A percentile compares a stretch with the other conserved stretches of the same genome.
Evolutionary conservation across 2,113 vertebrate species (phyloP).

Genomic region (Osmerus mordax): DNA sequence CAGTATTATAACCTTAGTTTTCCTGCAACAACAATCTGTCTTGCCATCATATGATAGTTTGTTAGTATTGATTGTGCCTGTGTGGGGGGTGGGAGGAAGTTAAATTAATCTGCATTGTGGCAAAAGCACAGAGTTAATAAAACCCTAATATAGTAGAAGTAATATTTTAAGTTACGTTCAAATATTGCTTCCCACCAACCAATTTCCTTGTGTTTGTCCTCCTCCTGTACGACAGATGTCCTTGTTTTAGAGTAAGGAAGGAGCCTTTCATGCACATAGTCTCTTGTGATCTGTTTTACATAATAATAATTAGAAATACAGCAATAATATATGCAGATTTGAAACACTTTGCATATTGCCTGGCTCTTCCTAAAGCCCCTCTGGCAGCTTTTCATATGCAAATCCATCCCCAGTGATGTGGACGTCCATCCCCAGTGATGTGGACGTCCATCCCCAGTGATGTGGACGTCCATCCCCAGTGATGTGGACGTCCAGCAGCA

Average conservation of each 20-base stretch:
- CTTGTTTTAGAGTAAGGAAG: constrained; percentile 19
- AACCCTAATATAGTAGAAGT: constrained; percentile 20
- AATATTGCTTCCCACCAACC: not conserved
- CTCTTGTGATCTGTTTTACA: constrained; percentile 15
- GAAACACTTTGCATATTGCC: too few species aligned
- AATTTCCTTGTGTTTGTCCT: not conserved
- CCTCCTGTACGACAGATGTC: not conserved
- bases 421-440: not conserved
- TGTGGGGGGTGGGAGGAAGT: not conserved
- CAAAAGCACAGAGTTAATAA: constrained; percentile 11
- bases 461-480: too few species aligned
- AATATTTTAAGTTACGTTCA: not conserved
- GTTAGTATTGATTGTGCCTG: constrained; percentile 3
- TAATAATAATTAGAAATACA: constrained; percentile 38
- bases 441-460: not conserved
- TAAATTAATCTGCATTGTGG: constrained; percentile 6
- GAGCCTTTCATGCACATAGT: constrained; percentile 5
- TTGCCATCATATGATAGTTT: not conserved
- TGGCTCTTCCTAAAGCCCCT: too few species aligned
- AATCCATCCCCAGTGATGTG: constrained; percentile 18
- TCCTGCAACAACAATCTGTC: too few species aligned
- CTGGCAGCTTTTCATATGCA: constrained; percentile 54
- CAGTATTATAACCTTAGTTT: too few species aligned
- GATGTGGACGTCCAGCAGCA: too few species aligned
- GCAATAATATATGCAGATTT: constrained; percentile 26